Evolutionary conservation across 2,888 invertebrate species (phyloP).

Genomic region (Dolichomitus sp.): DNA sequence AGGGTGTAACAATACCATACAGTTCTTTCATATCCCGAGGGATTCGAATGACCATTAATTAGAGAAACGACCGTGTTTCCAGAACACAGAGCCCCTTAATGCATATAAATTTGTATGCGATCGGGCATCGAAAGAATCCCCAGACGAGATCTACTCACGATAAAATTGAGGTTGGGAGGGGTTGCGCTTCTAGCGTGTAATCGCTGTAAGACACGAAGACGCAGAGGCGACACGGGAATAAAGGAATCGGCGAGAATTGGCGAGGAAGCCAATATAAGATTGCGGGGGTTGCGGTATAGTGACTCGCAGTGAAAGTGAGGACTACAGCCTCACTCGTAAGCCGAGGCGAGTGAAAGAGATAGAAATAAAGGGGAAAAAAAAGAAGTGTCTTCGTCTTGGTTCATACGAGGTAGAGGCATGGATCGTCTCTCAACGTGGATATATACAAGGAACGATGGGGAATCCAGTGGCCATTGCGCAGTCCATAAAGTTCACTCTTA

Average conservation of each 20-base stretch:
- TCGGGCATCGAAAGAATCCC: conserved; percentile 52
- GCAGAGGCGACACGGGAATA: conserved; percentile 74
- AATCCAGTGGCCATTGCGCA: conserved; percentile 78
- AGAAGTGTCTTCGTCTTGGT: conserved; percentile 40
- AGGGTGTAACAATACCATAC: conserved; percentile 27
- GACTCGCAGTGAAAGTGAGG: conserved; percentile 9
- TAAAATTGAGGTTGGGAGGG: conserved; percentile 61
- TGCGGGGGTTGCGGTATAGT: conserved; percentile 49
- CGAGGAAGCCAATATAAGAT: conserved; percentile 73
- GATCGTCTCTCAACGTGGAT: conserved; percentile 42
- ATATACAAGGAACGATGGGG: conserved; percentile 38
- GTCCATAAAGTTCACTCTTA: conserved; percentile 82
- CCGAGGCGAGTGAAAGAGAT: conserved; percentile 54
- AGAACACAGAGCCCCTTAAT: conserved; percentile 45
- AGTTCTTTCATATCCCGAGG: conserved; percentile 33
- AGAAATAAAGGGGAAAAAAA: conserved; percentile 62
- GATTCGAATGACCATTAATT: conserved; percentile 67
- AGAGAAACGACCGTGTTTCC: conserved; percentile 62
- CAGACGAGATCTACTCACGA: conserved; percentile 65
- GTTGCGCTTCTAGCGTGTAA: conserved; percentile 73
- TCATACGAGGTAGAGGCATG: conserved; percentile 54
- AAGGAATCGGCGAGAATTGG: conserved; percentile 77
- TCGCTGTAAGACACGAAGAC: conserved; percentile 76
- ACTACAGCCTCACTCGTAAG: conserved; percentile 34
- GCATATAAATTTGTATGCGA: conserved; percentile 64